These are phyloP conservation scores for Hippasteria phrygiana DNA, from an alignment of 53 echinoderm and acorn worm species.

Conservation along the genomic window DNA sequence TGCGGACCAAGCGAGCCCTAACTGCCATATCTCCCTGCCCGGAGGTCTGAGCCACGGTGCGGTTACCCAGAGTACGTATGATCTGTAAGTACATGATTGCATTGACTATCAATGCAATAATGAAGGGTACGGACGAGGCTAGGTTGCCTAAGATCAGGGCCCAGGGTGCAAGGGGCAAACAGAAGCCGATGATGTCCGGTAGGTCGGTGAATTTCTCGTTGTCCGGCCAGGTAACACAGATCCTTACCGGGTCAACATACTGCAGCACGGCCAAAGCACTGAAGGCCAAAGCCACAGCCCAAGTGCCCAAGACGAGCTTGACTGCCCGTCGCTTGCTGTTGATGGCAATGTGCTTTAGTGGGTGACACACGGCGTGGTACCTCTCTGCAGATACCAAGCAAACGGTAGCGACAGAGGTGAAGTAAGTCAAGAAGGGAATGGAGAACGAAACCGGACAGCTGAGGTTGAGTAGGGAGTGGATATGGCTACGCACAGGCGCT, in stretches of 20 bases:
- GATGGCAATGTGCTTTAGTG: constrained; percentile 57
- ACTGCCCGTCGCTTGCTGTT: constrained; percentile 42
- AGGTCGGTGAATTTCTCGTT: constrained; percentile 46
- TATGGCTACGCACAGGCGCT: constrained; percentile 58
- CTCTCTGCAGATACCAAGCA: constrained; percentile 63
- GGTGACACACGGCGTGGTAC: constrained; percentile 71
- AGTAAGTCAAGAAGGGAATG: constrained; percentile 65
- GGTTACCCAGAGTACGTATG: constrained; percentile 61
- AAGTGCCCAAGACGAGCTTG: constrained; percentile 49
- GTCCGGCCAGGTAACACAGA: constrained; percentile 59
- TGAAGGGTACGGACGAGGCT: constrained; percentile 64
- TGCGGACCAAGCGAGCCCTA: constrained; percentile 22
- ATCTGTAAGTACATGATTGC: constrained; percentile 66
- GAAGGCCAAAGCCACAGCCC: constrained; percentile 48
- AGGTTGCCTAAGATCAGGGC: constrained; percentile 48
- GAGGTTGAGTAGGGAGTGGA: constrained; percentile 35
- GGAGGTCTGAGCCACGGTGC: background rate
- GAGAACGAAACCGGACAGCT: constrained; percentile 60
- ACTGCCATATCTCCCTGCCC: background rate
- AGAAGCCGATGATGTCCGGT: constrained; percentile 62
- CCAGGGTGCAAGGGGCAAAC: constrained; percentile 28
- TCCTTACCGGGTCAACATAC: constrained; percentile 54
- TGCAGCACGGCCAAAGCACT: constrained; percentile 48
- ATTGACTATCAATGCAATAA: constrained; percentile 59
- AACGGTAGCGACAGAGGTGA: constrained; percentile 59